Evolutionary conservation across 2,888 invertebrate species (phyloP), one percentile per base, ranked within the genome.

Genomic region (Micoletzkya japonica): DNA sequence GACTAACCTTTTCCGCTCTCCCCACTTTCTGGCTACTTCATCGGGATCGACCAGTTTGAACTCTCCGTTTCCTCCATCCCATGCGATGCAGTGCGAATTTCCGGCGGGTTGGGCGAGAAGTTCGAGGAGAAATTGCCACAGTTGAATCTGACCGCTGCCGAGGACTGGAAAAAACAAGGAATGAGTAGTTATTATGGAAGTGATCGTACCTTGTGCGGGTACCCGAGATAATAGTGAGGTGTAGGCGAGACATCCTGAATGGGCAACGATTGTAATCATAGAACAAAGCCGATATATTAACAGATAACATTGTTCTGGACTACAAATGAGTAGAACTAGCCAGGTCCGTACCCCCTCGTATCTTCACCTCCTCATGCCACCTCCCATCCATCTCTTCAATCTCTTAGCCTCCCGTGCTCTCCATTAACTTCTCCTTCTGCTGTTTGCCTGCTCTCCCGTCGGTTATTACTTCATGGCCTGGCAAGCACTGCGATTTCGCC

Each of bases 61-160:
- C 89, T 95, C 95, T 69, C 95, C 95, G 87, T 94, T 93, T 4
- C 86, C 86, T 72, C 94, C 95, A 90, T 95, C 95, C 95, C 95
- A 95, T 93, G 86, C 91, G 94, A 81, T 82, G 72, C 80, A 81
- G 39, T 78, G 78, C 0, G 74, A 63, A 54, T 80, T 78, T 20
- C 71, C 73, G 92, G 63, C 93, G 87, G 92, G 91, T 89, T 94
- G 93, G 78, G 92, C 91, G 86, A 96, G 91, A 86, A 95, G 91
- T 88, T 96, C 95, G 85, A 96, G 90, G 81, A 96, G 90, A 89
- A 96, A 96, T 89, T 96, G 95, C 96, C 96, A 96, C 87, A 96
- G 90, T 90, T 96, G 95, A 88, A 96, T 95, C 90, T 96, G 96
- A 44, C 80, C 80, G 36, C 58, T 69, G 10, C 69, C 59, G 3